Evolutionary conservation across 2,797 vertebrate genomes (phyloP).

Genomic region (Dryobates pubescens): DNA sequence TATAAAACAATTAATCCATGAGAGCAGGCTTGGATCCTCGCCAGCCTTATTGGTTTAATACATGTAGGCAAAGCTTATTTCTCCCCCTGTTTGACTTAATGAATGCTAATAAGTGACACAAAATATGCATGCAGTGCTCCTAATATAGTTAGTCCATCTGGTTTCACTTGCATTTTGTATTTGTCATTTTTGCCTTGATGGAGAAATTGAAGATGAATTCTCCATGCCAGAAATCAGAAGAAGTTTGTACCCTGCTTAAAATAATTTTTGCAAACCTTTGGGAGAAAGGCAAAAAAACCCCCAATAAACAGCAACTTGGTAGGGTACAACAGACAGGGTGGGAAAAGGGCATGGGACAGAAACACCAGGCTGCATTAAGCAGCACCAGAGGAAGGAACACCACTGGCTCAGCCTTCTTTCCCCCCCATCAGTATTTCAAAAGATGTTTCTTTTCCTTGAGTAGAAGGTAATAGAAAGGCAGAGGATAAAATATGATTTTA

Average conservation of each 20-base stretch:
- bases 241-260: conserved; percentile 67
- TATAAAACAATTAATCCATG: conserved; percentile 86
- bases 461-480: conserved; percentile 43
- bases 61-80: conserved; percentile 81
- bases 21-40: conserved; percentile 78
- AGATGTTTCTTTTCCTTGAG: conserved; percentile 8
- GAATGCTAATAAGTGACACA: conserved; percentile 84
- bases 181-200: conserved; percentile 81
- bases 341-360: background rate
- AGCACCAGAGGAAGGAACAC: conserved; percentile 2
- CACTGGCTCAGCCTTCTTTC: background rate
- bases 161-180: conserved; percentile 78
- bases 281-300: background rate
- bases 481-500: conserved; percentile 68
- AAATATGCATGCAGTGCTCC: conserved; percentile 78
- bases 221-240: conserved; percentile 67
- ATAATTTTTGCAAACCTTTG: conserved; percentile 61
- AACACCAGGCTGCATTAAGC: background rate
- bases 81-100: conserved; percentile 79
- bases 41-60: conserved; percentile 84
- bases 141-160: conserved; percentile 83
- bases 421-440: background rate
- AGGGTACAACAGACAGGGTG: background rate
- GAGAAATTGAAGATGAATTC: conserved; percentile 75
- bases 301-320: background rate